Evolutionary conservation across 2,797 vertebrate genomes (phyloP), one percentile per base, ranked within the genome.

Genomic region (Corythornis leucogaster): DNA sequence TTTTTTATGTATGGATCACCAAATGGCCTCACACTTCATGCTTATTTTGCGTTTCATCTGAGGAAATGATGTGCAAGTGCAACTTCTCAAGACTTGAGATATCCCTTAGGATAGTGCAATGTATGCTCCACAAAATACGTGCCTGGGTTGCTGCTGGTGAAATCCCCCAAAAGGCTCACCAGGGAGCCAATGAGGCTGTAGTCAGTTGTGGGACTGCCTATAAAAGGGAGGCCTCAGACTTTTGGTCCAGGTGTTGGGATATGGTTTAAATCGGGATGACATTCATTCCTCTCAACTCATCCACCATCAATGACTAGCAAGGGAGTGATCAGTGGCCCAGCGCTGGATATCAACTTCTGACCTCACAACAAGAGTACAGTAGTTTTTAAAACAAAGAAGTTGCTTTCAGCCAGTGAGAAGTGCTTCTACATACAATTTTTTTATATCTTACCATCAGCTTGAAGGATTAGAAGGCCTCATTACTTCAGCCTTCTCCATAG

Each of bases 211-310:
- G 54, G 57, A 15, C 15, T 73, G 35, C 42, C 40, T 6, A 0
- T 4, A 30, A 19, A 26, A 50, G 31, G 71, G 18, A 42, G 15
- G 12, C 19, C 13, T 43, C 22, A 5, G 20, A 42, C 15, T 64
- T 61, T 7, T 48, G 6, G 42, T 84, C 19, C 28, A 64, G 77
- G 26, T 28, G 76, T 58, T 40, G 21, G 51, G 59, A 43, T 43
- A 24, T 1, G 0, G 2, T 24, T 53, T 43, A 2, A 9, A n/a
- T 15, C 40, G 63, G 70, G 43, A 14, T 54, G 59, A 35, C 0
- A 3, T n/a, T 13, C 6, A 2, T 30, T 46, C 45, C 53, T 86
- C 45, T 22, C 43, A 33, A 3, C 12, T 40, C 35, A 7, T 17
- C 22, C 21, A 3, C 5, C 10, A 11, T 43, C 33, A n/a, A 42